Conservation (phyloP, 2,797 vertebrate species). For the Aulostomus chinensis region DNA sequence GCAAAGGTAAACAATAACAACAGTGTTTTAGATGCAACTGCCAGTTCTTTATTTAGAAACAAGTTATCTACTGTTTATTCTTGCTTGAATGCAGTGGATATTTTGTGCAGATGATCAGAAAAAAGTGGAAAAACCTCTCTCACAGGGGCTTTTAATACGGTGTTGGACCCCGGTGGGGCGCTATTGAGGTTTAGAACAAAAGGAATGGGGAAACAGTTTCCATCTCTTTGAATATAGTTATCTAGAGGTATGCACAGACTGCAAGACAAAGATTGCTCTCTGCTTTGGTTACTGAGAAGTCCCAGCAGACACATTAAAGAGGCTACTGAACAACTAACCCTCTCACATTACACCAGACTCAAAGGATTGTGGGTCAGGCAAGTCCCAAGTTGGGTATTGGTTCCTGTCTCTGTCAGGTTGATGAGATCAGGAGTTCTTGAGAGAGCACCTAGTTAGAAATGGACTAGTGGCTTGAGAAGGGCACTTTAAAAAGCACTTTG, state of each 20-base stretch:
- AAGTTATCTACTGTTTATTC: too few species aligned
- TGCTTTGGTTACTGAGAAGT: constrained; percentile 8
- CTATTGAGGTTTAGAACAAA: too few species aligned
- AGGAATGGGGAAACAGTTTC: neutral
- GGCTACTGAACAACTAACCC: neutral
- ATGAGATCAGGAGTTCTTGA: constrained; percentile 11
- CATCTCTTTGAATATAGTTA: neutral
- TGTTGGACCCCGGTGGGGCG: too few species aligned
- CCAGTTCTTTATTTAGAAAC: too few species aligned
- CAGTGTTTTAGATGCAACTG: too few species aligned
- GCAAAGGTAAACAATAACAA: too few species aligned
- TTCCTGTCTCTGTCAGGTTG: constrained; percentile 6
- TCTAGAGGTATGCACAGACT: neutral
- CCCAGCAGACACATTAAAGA: constrained; percentile 8
- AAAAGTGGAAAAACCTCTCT: too few species aligned
- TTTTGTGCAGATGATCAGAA: too few species aligned
- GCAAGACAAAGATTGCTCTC: neutral
- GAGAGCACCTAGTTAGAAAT: neutral
- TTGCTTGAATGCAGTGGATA: too few species aligned
- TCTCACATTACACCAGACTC: constrained; percentile 15
- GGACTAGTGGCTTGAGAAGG: too few species aligned
- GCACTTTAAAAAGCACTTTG: constrained; percentile 12
- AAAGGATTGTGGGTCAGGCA: constrained; percentile 35
- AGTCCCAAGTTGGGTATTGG: constrained; percentile 20
- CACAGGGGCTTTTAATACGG: too few species aligned